Evolutionary conservation across 2,888 invertebrate genomes (phyloP).

Genomic region (Achlya flavicornis): DNA sequence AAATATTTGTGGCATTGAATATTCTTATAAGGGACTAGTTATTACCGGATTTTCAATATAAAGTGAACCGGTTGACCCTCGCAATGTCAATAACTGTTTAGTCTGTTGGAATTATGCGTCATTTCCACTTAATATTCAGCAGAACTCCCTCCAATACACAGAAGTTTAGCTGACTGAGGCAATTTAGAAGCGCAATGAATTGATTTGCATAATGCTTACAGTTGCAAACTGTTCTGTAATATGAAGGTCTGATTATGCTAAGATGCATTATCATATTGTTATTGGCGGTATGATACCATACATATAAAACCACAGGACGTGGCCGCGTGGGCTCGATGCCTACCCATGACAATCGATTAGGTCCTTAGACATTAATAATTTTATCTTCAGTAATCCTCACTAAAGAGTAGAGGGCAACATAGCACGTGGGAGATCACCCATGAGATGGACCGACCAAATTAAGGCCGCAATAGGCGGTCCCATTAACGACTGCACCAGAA

Average conservation of each 20-base stretch:
- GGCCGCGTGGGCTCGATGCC: too few relatives aligned
- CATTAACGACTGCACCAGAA: too few relatives aligned
- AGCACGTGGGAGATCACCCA: too few relatives aligned
- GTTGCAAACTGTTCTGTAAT: neutral
- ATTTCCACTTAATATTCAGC: conserved; percentile 2
- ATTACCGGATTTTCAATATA: neutral
- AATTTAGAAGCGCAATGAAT: conserved; percentile 8
- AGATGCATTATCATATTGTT: neutral
- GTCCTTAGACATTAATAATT: too few relatives aligned
- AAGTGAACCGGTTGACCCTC: conserved; percentile 11
- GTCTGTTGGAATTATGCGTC: conserved; percentile 5
- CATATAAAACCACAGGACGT: too few relatives aligned
- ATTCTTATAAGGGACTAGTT: neutral
- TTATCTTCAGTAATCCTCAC: too few relatives aligned
- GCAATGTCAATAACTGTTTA: conserved; percentile 10
- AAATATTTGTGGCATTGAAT: neutral
- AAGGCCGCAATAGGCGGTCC: too few relatives aligned
- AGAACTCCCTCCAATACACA: neutral
- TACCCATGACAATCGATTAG: too few relatives aligned
- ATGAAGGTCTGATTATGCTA: neutral
- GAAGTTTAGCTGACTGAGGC: conserved; percentile 4
- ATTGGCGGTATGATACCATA: too few relatives aligned
- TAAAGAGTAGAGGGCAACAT: too few relatives aligned
- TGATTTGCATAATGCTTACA: neutral
- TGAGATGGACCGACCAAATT: too few relatives aligned